Conservation (phyloP, 2,888 invertebrate genomes). For the Patella depressa region DNA sequence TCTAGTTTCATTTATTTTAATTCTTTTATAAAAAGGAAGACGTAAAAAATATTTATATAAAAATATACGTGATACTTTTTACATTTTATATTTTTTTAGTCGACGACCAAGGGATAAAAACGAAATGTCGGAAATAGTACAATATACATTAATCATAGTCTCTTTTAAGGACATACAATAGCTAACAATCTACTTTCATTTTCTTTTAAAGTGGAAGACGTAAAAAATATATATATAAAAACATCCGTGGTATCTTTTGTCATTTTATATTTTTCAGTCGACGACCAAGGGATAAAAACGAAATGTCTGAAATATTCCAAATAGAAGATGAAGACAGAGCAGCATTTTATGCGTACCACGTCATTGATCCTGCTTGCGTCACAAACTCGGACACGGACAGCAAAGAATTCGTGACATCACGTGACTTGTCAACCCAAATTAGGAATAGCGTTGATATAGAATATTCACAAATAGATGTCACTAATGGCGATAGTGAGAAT, state of each 20-base stretch:
- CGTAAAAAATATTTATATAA: too few relatives aligned
- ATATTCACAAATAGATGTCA: not conserved
- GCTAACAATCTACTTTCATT: too few relatives aligned
- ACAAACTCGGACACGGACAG: not conserved
- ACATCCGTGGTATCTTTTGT: too few relatives aligned
- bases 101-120: not conserved
- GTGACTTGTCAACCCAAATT: not conserved
- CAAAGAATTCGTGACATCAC: not conserved
- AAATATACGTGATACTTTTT: too few relatives aligned
- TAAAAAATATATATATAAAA: too few relatives aligned
- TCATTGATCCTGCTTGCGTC: not conserved
- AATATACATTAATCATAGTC: too few relatives aligned
- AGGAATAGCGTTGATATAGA: not conserved
- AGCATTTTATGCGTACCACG: not conserved
- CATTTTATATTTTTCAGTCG: not conserved
- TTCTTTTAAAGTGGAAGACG: too few relatives aligned
- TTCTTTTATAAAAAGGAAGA: too few relatives aligned
- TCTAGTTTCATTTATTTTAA: too few relatives aligned
- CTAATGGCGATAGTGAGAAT: not conserved
- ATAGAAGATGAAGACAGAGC: not conserved
- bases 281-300: not conserved
- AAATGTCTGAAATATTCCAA: conserved; percentile 5
- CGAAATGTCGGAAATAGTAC: not conserved
- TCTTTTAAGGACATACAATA: too few relatives aligned
- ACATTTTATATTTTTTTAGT: not conserved